A percentile compares a stretch with the other conserved stretches of the same genome.
Evolutionary conservation across 2,113 vertebrate genomes (phyloP).

Genomic region (Cricetomys ansorgei): DNA sequence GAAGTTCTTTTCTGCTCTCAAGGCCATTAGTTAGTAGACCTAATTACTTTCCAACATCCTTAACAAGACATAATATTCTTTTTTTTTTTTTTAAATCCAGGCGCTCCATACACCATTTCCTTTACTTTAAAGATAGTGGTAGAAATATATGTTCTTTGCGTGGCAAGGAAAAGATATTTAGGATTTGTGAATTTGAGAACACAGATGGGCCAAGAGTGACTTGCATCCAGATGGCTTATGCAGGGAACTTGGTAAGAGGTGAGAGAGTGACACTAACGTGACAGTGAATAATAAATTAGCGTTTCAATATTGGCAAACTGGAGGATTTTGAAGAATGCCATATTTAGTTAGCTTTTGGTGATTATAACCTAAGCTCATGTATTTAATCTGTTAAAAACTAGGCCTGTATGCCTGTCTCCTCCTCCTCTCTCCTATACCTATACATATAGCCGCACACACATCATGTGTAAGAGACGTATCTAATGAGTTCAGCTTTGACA

Average conservation of each 20-base stretch:
- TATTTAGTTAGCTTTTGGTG: slow-evolving; percentile 69
- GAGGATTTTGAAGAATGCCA: slow-evolving; percentile 86
- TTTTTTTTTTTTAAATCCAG: not conserved
- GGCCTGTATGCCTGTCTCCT: not conserved
- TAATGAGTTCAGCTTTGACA: not conserved
- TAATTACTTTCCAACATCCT: slow-evolving; percentile 42
- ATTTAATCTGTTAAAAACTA: slow-evolving; percentile 83
- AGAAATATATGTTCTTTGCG: not conserved
- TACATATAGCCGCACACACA: too few species aligned
- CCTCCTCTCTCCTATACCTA: too few species aligned
- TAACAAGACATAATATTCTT: slow-evolving; percentile 22
- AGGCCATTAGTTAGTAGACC: slow-evolving; percentile 16
- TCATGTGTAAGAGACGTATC: not conserved
- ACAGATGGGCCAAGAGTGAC: slow-evolving; percentile 79
- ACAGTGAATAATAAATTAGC: slow-evolving; percentile 86
- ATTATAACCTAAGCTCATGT: slow-evolving; percentile 84
- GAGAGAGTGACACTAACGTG: slow-evolving; percentile 70
- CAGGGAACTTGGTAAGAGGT: slow-evolving; percentile 83
- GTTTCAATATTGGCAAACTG: slow-evolving; percentile 87
- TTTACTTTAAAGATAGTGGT: slow-evolving; percentile 71
- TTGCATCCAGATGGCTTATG: slow-evolving; percentile 86
- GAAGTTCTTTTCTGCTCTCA: not conserved
- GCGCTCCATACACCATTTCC: not conserved
- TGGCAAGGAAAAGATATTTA: slow-evolving; percentile 67
- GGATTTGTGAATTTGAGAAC: slow-evolving; percentile 73